Evolutionary conservation across 2,797 vertebrate species (phyloP).

Genomic region (Halcyon badia): DNA sequence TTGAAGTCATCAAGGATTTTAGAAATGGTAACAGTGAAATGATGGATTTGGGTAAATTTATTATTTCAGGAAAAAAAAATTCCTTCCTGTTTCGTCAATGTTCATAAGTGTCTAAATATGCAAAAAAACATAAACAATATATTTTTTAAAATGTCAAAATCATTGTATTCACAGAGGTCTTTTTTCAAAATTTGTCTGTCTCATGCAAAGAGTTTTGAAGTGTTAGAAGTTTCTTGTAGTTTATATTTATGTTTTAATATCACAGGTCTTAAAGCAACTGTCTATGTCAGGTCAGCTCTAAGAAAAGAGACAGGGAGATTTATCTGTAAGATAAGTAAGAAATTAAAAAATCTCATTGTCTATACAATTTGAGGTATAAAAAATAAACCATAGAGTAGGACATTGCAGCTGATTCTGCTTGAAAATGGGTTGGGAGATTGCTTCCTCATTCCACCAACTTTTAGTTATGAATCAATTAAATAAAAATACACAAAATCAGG

Average conservation of each 20-base stretch:
- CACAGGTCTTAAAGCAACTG: neutral
- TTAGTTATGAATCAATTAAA: neutral
- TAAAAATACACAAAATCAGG: conserved; percentile 42
- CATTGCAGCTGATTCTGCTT: neutral
- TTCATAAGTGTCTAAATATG: neutral
- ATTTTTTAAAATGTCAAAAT: neutral
- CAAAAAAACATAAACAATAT: accelerated
- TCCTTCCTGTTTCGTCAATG: neutral
- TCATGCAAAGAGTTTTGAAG: neutral
- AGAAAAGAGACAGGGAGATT: neutral
- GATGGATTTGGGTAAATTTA: neutral
- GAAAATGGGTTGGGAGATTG: neutral
- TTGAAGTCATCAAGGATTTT: neutral
- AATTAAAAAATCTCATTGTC: neutral
- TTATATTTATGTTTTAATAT: neutral
- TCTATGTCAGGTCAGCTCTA: neutral
- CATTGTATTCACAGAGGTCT: neutral
- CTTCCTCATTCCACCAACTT: neutral
- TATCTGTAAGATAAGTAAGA: neutral
- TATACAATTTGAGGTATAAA: neutral
- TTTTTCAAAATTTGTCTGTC: neutral
- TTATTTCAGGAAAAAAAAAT: neutral
- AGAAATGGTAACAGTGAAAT: neutral
- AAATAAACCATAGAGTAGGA: neutral
- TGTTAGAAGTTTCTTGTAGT: neutral